Evolutionary conservation across 2,113 vertebrate genomes (phyloP), one percentile per base, ranked within the genome.

Genomic region (Sciurus niger): DNA sequence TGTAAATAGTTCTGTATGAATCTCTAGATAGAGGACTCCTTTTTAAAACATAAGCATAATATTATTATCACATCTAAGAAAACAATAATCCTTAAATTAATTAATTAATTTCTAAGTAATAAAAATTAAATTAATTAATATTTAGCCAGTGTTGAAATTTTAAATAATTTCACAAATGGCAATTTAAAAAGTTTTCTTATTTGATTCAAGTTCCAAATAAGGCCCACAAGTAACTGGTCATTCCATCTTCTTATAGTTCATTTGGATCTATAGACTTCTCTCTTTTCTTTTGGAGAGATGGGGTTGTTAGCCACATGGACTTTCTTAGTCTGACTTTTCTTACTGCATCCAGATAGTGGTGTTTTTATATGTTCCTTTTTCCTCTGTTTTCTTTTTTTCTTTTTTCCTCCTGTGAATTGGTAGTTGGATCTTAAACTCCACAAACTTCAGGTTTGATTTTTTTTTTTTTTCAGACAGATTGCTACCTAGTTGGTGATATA

Each of bases 201-300:
- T 89, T 94, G 67, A 73, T 63, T 83, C 16, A 94, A 37, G 55
- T 86, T 80, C 53, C 58, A 92, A 89, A 77, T 70, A 68, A 79
- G 40, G 55, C 20, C 63, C 30, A 79, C 10, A 55, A 12, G 51
- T 74, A 40, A 72, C 25, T 72, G 34, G 40, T 46, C 89, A 30
- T n/a, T 72, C 16, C 46, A 22, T 84, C 32, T 90, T 37, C 65
- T 37, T 37, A 2, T 24, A 34, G 63, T 22, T 91, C 40, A 87
- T 25, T 80, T 76, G 46, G 46, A 32, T 55, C 32, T 51, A 1
- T 65, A 40, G 4, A 4, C 65, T 60, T 65, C 9, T 22, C 6
- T 46, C 25, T 68, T 48, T 6, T 17, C 17, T 7, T 96, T 7
- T 96, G 28, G 43, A 72, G 68, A 67, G 87, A 76, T 14, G 8